Evolutionary conservation across 2,797 vertebrate genomes (phyloP), one percentile per base, ranked within the genome.

Genomic region (Clarias platycephalus): DNA sequence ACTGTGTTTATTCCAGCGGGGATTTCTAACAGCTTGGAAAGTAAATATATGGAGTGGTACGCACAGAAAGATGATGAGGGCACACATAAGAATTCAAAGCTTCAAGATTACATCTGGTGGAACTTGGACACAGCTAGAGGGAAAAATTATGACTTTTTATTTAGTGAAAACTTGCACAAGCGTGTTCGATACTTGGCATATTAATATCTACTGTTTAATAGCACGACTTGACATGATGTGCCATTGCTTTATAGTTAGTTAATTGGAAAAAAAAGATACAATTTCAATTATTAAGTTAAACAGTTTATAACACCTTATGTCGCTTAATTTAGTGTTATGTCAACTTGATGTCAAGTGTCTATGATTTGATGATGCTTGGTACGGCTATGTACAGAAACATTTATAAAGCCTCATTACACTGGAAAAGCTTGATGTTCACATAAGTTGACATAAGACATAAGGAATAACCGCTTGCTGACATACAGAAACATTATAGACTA

Each of bases 41-140:
- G 78, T 62, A 78, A 84, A 88, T 83, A 60, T 85, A 26, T 18
- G 20, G 60, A 72, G 55, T n/a, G 18, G 24, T 37, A 20, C 40
- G n/a, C 15, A 4, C 10, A 57, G 58, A 58, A 40, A 9, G 22
- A 20, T 7, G n/a, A 62, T 34, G 20, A n/a, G 70, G 28, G 13
- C 72, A 44, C 60, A 34, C 18, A 40, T 13, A 37, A 40, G 75
- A 37, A 58, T 62, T 62, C 76, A 62, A 37, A 57, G 57, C 4
- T 40, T 77, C 15, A 26, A 55, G 71, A 72, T 24, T 34, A 55
- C 64, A 34, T 66, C 28, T 10, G 60, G 44, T 31, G 82, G 63
- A 26, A 22, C 24, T 44, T 4, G n/a, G 63, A 31, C 12, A 49
- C 16, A 7, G 31, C 31, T n/a, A 26, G 34, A n/a, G 58, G 24